Base-by-base conservation (phyloP, 92 coral and sea anemone genomes). In the Parazoanthus swiftii region DNA sequence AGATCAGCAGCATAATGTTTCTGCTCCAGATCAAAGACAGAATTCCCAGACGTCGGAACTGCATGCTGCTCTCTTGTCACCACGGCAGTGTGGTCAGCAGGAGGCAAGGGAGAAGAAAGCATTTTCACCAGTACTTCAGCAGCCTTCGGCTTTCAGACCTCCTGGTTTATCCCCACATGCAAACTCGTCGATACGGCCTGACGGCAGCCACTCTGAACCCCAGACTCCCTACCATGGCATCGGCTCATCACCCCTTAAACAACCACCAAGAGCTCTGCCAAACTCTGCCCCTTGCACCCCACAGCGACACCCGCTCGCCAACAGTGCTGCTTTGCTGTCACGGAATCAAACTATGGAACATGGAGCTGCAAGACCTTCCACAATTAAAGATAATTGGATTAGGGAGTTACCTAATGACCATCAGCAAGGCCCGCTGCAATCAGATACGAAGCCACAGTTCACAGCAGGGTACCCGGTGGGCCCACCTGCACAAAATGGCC, bases 251-350 rank as follows among this genome's bases (percentile, higher is more conserved):
- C 85, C 88, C 15, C 13, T 74, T 29, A 85, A 74, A 56, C 90
- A 88, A 6, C 77, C 89, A 6, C 89, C 94, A 58, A 72, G 68
- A 43, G 4, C 78, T 35, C 78, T 71, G 33, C 77, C 87, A 68
- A 77, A 91, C 76, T 95, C 98, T 78, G 98, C 95, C 6, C 98
- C 98, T 3, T 91, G 92, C 38, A 95, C 98, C 50, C 98, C 98
- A 1, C 96, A 93, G 85, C 89, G 98, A 11, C 94, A 91, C 81
- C 94, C 94, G 0, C 90, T 91, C 7, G 90, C 92, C 7, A 88
- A 91, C 18, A 89, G 63, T 56, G 68, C 94, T 51, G 89, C 77
- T 50, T 50, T 92, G 74, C 89, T 92, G 16, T 38, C 93, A 68
- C 86, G 39, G 25, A 56, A 71, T 16, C 79, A 84, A 38, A 11